Conservation (phyloP, 1,140 invertebrate genomes). For the Aleiodes sp. region DNA sequence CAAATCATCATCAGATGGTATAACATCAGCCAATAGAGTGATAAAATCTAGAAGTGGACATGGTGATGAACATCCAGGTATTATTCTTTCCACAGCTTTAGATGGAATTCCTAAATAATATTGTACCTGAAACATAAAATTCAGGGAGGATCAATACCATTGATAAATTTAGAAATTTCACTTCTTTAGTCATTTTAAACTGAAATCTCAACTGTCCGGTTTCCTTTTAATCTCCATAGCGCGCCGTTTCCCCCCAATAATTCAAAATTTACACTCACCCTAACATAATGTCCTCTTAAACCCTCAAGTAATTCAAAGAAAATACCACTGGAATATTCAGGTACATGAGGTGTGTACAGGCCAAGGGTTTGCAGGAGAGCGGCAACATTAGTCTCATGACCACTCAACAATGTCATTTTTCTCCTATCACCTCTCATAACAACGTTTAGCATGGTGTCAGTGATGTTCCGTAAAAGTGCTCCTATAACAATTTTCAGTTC, state of each 20-base stretch:
- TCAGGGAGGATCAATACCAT: not conserved
- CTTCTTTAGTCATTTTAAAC: too few species aligned
- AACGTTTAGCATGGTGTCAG: constrained; percentile 59
- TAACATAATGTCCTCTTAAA: constrained; percentile 35
- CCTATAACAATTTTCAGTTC: constrained; percentile 40
- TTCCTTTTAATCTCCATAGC: too few species aligned
- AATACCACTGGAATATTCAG: constrained; percentile 66
- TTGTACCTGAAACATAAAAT: not conserved
- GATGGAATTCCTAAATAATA: constrained; percentile 60
- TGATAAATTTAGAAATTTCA: not conserved
- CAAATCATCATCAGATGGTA: constrained; percentile 40
- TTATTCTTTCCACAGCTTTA: constrained; percentile 58
- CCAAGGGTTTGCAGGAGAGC: constrained; percentile 72
- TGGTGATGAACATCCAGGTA: constrained; percentile 69
- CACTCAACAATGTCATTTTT: constrained; percentile 72
- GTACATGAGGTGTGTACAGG: constrained; percentile 71
- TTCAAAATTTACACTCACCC: constrained; percentile 29
- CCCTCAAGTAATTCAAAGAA: constrained; percentile 53
- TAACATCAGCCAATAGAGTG: constrained; percentile 28
- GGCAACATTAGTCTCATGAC: constrained; percentile 77
- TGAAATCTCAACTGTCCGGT: too few species aligned
- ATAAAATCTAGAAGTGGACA: constrained; percentile 65
- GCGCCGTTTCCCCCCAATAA: too few species aligned
- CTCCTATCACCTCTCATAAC: constrained; percentile 49
- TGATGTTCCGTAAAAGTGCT: constrained; percentile 66